phyloP scores from a whole-genome alignment of 1,140 invertebrate species.

The Sesamia nonagrioides region DNA sequence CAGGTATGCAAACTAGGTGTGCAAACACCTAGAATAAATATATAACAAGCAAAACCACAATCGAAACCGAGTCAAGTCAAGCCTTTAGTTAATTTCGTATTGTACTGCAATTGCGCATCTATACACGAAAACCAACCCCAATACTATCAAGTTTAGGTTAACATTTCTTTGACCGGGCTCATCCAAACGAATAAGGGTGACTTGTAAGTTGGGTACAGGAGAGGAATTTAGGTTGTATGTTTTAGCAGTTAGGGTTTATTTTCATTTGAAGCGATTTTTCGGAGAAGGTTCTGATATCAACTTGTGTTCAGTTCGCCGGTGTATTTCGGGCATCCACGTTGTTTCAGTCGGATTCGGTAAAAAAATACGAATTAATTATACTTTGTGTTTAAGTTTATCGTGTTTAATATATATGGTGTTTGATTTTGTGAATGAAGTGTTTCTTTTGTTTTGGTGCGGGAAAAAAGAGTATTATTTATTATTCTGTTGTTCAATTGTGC shows the following conservation, averaged over 20 bases:
- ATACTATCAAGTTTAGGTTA: background rate
- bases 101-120: background rate
- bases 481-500: background rate
- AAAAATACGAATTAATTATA: background rate
- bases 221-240: background rate
- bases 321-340: background rate
- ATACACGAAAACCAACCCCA: background rate
- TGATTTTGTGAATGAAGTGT: constrained; percentile 4
- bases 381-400: background rate
- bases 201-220: background rate
- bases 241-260: background rate
- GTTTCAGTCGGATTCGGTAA: constrained; percentile 6
- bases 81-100: constrained; percentile 1
- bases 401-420: constrained; percentile 10
- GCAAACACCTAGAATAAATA: too few species aligned
- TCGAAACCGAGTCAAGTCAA: background rate
- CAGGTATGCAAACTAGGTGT: too few species aligned
- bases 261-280: background rate
- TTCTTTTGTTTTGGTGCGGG: background rate
- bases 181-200: constrained; percentile 2
- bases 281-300: background rate
- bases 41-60: constrained; percentile 16
- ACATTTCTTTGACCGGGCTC: background rate
- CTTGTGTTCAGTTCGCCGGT: background rate
- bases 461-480: background rate